Evolutionary conservation across 2,797 vertebrate species (phyloP).

Genomic region (Delichon dasypus): DNA sequence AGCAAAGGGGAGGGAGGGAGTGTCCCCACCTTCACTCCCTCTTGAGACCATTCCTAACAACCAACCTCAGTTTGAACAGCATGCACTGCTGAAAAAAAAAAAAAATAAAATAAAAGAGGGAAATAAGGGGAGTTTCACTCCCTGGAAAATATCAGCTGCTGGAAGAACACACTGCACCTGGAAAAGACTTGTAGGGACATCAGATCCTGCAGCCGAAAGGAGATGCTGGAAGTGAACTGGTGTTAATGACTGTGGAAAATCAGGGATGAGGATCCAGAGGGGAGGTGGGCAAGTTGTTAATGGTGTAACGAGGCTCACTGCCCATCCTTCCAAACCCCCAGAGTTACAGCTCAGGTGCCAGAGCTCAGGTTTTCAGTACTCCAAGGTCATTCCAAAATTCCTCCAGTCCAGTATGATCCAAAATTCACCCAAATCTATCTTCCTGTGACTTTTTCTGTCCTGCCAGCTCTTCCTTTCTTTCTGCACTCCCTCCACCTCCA

Average conservation of each 20-base stretch:
- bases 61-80: background rate
- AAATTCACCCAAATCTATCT: background rate
- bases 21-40: background rate
- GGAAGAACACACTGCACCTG: background rate
- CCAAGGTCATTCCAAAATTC: background rate
- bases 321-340: background rate
- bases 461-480: background rate
- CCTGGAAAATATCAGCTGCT: background rate
- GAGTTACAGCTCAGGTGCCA: background rate
- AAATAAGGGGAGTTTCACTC: background rate
- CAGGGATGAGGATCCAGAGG: background rate
- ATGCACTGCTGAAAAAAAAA: background rate
- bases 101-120: background rate
- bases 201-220: rapidly evolving
- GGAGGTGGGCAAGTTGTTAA: rapidly evolving
- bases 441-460: rapidly evolving
- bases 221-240: background rate
- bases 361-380: background rate
- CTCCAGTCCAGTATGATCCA: background rate
- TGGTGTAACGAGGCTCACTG: rapidly evolving
- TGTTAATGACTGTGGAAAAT: background rate
- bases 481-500: background rate
- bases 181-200: background rate
- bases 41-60: background rate
- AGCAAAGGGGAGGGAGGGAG: background rate